Evolutionary conservation across 2,888 invertebrate genomes (phyloP).

Genomic region (Parnassius glacialis): DNA sequence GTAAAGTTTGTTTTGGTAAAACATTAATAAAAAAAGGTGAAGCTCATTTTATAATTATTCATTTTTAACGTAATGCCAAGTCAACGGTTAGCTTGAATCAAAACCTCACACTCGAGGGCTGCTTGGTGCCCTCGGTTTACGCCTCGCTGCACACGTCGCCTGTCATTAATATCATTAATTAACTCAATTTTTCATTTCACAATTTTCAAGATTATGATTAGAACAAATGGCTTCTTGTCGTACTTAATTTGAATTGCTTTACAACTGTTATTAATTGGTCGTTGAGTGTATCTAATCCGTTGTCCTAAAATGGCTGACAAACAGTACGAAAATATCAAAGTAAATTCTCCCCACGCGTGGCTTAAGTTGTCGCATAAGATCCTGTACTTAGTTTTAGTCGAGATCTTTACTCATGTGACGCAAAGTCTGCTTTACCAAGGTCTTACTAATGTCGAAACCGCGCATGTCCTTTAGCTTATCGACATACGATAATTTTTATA

Average conservation of each 20-base stretch:
- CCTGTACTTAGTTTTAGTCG: too few relatives aligned
- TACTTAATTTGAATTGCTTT: constrained; percentile 10
- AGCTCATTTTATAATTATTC: not conserved
- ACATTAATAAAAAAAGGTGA: not conserved
- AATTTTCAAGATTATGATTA: constrained; percentile 29
- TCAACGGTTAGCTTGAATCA: constrained; percentile 7
- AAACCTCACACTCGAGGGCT: constrained; percentile 11
- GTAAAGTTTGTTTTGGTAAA: too few relatives aligned
- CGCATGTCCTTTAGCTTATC: too few relatives aligned
- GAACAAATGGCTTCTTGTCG: constrained; percentile 15
- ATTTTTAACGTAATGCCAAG: constrained; percentile 3
- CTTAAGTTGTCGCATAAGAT: too few relatives aligned
- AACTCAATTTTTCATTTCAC: constrained; percentile 40
- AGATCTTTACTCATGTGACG: too few relatives aligned
- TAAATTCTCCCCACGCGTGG: too few relatives aligned
- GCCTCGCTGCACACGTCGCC: constrained; percentile 35
- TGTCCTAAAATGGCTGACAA: too few relatives aligned
- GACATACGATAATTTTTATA: too few relatives aligned
- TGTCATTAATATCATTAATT: constrained; percentile 41
- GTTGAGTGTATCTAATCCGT: not conserved
- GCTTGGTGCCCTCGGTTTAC: constrained; percentile 32
- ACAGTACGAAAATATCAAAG: too few relatives aligned
- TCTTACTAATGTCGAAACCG: too few relatives aligned
- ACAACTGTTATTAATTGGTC: constrained; percentile 11
- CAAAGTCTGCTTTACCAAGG: too few relatives aligned